A percentile compares a stretch with the other conserved stretches of the same genome.
phyloP scores from a whole-genome alignment of 1,140 invertebrate genomes.

The Meloidogyne hapla region DNA sequence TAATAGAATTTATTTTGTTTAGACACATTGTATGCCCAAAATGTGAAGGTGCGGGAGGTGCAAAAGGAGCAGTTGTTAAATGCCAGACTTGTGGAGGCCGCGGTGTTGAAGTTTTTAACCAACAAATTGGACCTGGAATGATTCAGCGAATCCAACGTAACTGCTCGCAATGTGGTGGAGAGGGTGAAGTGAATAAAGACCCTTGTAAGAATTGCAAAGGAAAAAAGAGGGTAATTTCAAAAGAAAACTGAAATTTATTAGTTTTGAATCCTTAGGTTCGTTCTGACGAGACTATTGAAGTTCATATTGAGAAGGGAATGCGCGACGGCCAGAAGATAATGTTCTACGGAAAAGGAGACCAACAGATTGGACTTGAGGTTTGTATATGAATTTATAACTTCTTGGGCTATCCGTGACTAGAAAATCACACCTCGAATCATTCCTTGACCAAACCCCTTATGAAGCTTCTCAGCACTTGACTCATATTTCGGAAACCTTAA shows the following conservation, averaged over 20 bases:
- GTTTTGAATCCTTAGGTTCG: slow-evolving; percentile 41
- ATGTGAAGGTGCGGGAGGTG: slow-evolving; percentile 92
- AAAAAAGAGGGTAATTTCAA: slow-evolving; percentile 75
- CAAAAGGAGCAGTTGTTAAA: slow-evolving; percentile 82
- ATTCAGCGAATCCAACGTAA: slow-evolving; percentile 90
- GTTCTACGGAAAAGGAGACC: slow-evolving; percentile 85
- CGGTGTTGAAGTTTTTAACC: slow-evolving; percentile 85
- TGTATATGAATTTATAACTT: not conserved
- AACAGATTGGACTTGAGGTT: slow-evolving; percentile 80
- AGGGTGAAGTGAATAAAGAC: slow-evolving; percentile 80
- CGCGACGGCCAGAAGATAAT: slow-evolving; percentile 90
- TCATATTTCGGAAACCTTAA: too few species aligned
- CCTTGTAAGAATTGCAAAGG: slow-evolving; percentile 88
- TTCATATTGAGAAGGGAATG: slow-evolving; percentile 94
- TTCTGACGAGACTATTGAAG: slow-evolving; percentile 91
- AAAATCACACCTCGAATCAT: too few species aligned
- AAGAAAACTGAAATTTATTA: too few species aligned
- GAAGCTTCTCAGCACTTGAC: too few species aligned
- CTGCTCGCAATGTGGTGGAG: slow-evolving; percentile 82
- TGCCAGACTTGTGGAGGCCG: slow-evolving; percentile 83
- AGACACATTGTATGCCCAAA: slow-evolving; percentile 84
- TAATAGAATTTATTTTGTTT: slow-evolving; percentile 19
- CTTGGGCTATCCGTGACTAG: too few species aligned
- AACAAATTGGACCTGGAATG: slow-evolving; percentile 90
- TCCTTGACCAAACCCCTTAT: not conserved